These are phyloP conservation scores for Formicarius rufipectus DNA, from an alignment of 2,113 vertebrate species.

Conservation along the genomic window DNA sequence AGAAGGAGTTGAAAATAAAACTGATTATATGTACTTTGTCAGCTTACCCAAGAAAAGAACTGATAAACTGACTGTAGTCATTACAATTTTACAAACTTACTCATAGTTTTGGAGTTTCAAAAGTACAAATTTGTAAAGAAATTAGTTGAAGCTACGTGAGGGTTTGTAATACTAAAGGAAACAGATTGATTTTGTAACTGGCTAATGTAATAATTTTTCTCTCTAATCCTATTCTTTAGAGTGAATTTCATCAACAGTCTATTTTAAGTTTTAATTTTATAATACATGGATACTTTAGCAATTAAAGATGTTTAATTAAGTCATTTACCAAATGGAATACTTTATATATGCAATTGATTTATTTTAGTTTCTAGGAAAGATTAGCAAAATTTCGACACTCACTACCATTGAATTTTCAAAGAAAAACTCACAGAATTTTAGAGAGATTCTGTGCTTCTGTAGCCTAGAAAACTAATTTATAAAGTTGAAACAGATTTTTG, in stretches of 20 bases:
- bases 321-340: neutral
- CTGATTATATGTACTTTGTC: neutral
- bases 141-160: neutral
- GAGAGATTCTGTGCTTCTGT: neutral
- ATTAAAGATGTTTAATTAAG: neutral
- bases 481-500: neutral
- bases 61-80: neutral
- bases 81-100: neutral
- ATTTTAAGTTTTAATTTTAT: neutral
- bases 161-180: neutral
- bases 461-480: neutral
- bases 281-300: neutral
- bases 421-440: neutral
- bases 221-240: neutral
- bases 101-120: neutral
- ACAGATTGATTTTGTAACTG: neutral
- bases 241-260: neutral
- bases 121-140: neutral
- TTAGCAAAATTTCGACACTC: neutral
- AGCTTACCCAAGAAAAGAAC: neutral
- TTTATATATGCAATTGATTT: neutral
- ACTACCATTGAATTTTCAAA: neutral
- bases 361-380: neutral
- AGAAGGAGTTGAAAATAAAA: neutral
- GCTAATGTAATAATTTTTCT: neutral